Base-by-base conservation (phyloP, 1,140 invertebrate genomes). In the Globodera ellingtonae region DNA sequence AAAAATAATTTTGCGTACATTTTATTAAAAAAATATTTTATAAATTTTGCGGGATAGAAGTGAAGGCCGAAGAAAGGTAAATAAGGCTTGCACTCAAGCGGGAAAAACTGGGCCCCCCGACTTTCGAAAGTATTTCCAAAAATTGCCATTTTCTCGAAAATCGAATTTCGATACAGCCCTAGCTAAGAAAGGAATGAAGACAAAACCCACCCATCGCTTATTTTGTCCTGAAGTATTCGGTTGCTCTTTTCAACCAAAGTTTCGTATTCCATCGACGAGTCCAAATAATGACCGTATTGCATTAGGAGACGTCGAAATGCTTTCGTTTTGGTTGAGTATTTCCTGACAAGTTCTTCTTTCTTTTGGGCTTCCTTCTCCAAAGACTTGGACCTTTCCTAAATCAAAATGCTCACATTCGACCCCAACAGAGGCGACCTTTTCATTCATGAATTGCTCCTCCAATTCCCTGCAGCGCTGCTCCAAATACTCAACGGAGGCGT, bases 151-250 rank as follows among this genome's bases (percentile, higher is more conserved):
- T 35, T 35, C 35, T 35, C 35, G 35, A 35, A 35, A 35, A 35
- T n/a, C n/a, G n/a, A n/a, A n/a, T n/a, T 35, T 35, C 35, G 35
- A 35, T 2, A 35, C 35, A 35, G 35, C 35, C 35, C 35, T 35
- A 2, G 35, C 35, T 35, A 35, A 2, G 35, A 35, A 35, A 35
- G 35, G 35, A 35, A 35, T 35, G 35, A 6, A 50, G 59, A 50
- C 0, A 73, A 48, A 4, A 0, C 46, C 18, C 46, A 77, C 75
- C 75, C 75, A 13, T 77, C 75, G 48, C 2, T 67, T 15, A 77
- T 77, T 21, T 65, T 77, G 9, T 77, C 75, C 69, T 66, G 46
- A 44, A 77, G 21, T 18, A 77, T 21, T 46, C 13, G 4, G 69
- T 21, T 67, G 24, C 75, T 46, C 65, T 6, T 65, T 15, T 65